Conservation (phyloP, 2,888 invertebrate genomes). For the Temnothorax unifasciatus region DNA sequence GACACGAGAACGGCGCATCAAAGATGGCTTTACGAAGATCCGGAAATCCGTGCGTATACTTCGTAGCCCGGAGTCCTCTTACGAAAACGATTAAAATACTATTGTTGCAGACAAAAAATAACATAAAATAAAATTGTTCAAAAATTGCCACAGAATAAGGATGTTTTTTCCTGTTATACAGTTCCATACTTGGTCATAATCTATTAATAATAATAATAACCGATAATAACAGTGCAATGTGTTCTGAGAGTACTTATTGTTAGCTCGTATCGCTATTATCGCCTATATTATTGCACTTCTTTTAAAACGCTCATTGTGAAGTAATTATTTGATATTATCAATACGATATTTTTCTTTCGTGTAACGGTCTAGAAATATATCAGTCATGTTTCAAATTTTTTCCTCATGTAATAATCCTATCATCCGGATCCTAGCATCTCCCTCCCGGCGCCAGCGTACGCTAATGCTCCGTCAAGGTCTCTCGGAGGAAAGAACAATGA, state of each 20-base stretch:
- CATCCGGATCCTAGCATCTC: background rate
- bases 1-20: slow-evolving; percentile 5
- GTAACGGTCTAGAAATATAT: background rate
- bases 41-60: background rate
- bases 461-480: slow-evolving; percentile 70
- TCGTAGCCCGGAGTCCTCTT: background rate
- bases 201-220: background rate
- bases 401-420: background rate
- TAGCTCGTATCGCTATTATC: background rate
- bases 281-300: background rate
- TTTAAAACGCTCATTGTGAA: background rate
- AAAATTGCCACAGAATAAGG: background rate
- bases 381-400: background rate
- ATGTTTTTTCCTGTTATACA: background rate
- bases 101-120: background rate
- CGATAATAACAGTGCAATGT: background rate
- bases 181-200: background rate
- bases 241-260: background rate
- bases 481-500: slow-evolving; percentile 69
- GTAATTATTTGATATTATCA: background rate
- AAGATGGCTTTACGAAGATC: slow-evolving; percentile 35
- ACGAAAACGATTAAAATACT: background rate
- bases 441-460: background rate
- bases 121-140: background rate
- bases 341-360: background rate